Evolutionary conservation across 2,797 vertebrate genomes (phyloP), one percentile per base, ranked within the genome.

Genomic region (Thunnus albacares): DNA sequence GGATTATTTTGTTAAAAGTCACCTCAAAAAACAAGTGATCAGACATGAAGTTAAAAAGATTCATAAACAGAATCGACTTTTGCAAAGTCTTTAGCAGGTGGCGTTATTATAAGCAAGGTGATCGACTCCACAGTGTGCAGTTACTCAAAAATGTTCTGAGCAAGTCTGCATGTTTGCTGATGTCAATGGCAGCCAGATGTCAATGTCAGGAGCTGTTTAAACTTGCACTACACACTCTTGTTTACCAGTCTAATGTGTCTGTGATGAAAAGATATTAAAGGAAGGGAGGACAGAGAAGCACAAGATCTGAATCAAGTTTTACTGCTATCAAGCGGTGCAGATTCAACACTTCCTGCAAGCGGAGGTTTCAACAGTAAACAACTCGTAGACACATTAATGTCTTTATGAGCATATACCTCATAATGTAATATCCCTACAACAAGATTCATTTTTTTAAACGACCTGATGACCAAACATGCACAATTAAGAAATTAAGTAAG

Each of bases 321-420:
- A n/a, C 62, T 0, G 1, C 33, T 2, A n/a, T 9, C 6, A 0
- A 63, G 4, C 0, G 1, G 5, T 47, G 41, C 1, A 2, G 45
- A 43, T 20, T 63, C 14, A 55, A 20, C 14, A 5, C 30, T 68
- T 80, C 38, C 61, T 53, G 55, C 9, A 6, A 9, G 12, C 6
- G 15, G 24, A 24, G 1, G 14, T 18, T 3, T 38, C 5, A 56
- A 26, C 43, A 47, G 15, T 62, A 26, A 10, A 2, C 30, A 65
- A 51, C 51, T 49, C 56, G 45, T 22, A 45, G 41, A 45, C n/a
- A 15, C 47, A 53, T 12, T 41, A n/a, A 35, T 75, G 53, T 53
- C 30, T 77, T 45, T 41, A 17, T 2, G 45, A 45, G 49, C 33
- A 35, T 28, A 53, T 47, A 18, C 10, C 47, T 53, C 51, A 18